Evolutionary conservation across 1,140 invertebrate species (phyloP).

Genomic region (Rhyzopertha dominica): DNA sequence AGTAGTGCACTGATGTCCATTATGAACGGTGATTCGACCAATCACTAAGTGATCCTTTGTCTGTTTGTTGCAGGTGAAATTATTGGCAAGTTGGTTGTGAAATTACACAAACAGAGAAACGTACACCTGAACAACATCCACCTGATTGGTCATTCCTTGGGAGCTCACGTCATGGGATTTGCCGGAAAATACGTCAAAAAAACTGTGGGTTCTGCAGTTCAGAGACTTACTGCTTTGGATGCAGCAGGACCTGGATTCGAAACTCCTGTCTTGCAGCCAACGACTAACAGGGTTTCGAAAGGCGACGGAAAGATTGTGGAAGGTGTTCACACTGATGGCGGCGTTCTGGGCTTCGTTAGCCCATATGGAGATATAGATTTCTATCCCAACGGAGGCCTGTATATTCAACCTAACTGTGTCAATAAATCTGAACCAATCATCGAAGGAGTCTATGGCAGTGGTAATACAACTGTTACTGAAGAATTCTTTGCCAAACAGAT

Average conservation of each 20-base stretch:
- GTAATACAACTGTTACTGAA: too few species aligned
- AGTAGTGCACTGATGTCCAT: too few species aligned
- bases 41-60: too few species aligned
- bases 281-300: conserved; percentile 52
- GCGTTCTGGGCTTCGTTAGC: conserved; percentile 47
- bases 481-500: too few species aligned
- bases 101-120: conserved; percentile 35
- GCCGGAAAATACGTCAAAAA: conserved; percentile 42
- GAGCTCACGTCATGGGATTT: conserved; percentile 55
- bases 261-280: conserved; percentile 53
- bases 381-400: conserved; percentile 66
- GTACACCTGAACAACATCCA: conserved; percentile 42
- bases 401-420: conserved; percentile 55
- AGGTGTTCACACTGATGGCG: conserved; percentile 71
- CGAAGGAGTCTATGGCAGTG: conserved; percentile 7
- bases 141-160: conserved; percentile 57
- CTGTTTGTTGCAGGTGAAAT: too few species aligned
- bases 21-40: conserved; percentile 34
- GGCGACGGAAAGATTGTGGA: conserved; percentile 82
- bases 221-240: conserved; percentile 63
- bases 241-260: conserved; percentile 56
- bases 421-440: too few species aligned
- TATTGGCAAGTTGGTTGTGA: conserved; percentile 33
- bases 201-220: conserved; percentile 48
- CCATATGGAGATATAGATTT: conserved; percentile 68